Evolutionary conservation across 2,888 invertebrate genomes (phyloP).

Genomic region (Spodoptera littoralis): DNA sequence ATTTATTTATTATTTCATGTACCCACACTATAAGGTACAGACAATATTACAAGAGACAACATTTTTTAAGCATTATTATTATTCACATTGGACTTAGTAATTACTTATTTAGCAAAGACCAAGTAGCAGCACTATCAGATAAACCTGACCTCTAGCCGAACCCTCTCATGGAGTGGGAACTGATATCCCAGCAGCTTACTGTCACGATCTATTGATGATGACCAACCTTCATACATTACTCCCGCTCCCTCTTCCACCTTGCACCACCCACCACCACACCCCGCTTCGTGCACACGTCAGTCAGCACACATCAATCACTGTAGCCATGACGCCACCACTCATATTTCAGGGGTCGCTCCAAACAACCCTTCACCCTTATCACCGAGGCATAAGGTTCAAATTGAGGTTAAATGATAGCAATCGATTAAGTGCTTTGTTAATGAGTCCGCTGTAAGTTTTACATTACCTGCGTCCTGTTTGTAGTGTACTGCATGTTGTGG

Average conservation of each 20-base stretch:
- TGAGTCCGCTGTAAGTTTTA: conserved; percentile 61
- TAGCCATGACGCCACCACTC: conserved; percentile 83
- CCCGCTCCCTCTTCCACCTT: conserved; percentile 52
- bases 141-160: too few species aligned
- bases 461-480: conserved; percentile 51
- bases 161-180: too few species aligned
- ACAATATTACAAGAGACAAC: too few species aligned
- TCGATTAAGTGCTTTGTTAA: conserved; percentile 80
- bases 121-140: too few species aligned
- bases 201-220: too few species aligned
- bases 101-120: too few species aligned
- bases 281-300: conserved; percentile 83
- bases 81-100: too few species aligned
- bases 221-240: background rate
- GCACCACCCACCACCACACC: conserved; percentile 65
- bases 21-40: too few species aligned
- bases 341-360: conserved; percentile 79
- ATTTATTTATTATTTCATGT: too few species aligned
- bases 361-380: conserved; percentile 59
- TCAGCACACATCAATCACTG: conserved; percentile 87
- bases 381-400: conserved; percentile 60
- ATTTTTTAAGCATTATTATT: too few species aligned
- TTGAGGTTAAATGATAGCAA: conserved; percentile 71
- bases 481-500: conserved; percentile 34
- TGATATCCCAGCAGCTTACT: too few species aligned